These are phyloP conservation scores for Emmelina monodactyla DNA, from an alignment of 2,888 invertebrate species.

Conservation along the genomic window DNA sequence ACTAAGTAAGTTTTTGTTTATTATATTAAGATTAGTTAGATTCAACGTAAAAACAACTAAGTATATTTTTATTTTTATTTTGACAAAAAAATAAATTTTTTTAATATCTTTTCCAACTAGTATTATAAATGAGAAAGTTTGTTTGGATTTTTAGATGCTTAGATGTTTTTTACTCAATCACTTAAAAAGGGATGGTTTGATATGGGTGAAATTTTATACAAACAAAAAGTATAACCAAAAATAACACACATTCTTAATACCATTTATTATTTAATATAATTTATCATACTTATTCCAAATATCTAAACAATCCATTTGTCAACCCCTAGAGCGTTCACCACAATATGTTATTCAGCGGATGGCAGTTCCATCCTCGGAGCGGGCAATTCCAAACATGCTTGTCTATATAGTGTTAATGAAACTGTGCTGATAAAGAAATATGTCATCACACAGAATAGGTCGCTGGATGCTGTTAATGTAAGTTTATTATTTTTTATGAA, in stretches of 20 bases:
- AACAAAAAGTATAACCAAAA: too few species aligned
- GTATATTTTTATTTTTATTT: too few species aligned
- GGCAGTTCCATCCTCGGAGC: slow-evolving; percentile 90
- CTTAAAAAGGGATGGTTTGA: too few species aligned
- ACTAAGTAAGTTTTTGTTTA: slow-evolving; percentile 76
- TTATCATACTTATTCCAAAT: neutral
- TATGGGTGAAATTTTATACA: too few species aligned
- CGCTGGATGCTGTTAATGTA: slow-evolving; percentile 93
- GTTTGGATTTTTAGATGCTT: neutral
- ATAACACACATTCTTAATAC: too few species aligned
- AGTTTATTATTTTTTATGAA: too few species aligned
- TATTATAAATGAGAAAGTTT: neutral
- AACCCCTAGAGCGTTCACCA: slow-evolving; percentile 81
- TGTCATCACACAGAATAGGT: slow-evolving; percentile 92
- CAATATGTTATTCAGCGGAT: slow-evolving; percentile 93
- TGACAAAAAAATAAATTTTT: too few species aligned
- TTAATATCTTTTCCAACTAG: too few species aligned
- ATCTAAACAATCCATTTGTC: slow-evolving; percentile 15
- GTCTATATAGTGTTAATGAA: slow-evolving; percentile 89
- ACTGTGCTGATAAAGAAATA: slow-evolving; percentile 89
- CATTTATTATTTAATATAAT: neutral
- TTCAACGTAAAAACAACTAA: too few species aligned
- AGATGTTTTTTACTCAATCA: neutral
- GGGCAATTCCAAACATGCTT: slow-evolving; percentile 93
- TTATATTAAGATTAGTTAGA: neutral